These are phyloP conservation scores for Sceloporus tristichus DNA, from an alignment of 2,113 vertebrate species.

Conservation along the genomic window DNA sequence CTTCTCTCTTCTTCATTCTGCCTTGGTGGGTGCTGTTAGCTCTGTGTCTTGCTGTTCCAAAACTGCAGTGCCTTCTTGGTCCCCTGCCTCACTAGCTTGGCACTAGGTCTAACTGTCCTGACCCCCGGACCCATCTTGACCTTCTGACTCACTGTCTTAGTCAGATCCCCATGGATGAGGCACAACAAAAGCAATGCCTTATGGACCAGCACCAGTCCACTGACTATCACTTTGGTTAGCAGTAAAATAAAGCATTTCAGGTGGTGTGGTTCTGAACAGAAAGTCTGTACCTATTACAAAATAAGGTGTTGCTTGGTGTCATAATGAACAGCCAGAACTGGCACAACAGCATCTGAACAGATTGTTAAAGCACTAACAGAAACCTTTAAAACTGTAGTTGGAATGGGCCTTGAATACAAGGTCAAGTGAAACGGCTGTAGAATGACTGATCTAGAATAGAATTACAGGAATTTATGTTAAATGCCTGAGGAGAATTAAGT, in stretches of 20 bases:
- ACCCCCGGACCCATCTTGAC: no score
- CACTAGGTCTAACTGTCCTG: no score
- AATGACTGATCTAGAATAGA: not conserved
- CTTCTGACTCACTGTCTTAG: no score
- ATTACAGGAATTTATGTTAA: not conserved
- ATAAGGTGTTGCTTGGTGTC: not conserved
- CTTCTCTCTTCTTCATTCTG: no score
- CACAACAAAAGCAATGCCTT: no score
- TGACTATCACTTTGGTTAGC: no score
- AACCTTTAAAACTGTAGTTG: not conserved
- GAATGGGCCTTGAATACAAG: not conserved
- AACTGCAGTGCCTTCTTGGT: no score
- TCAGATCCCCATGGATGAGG: no score
- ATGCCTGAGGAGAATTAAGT: not conserved
- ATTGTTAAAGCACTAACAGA: not conserved
- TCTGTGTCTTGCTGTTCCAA: no score
- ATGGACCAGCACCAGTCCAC: not conserved
- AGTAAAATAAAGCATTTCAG: not conserved
- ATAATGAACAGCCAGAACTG: not conserved
- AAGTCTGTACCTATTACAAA: not conserved
- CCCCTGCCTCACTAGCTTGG: no score
- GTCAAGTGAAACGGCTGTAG: not conserved
- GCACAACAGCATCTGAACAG: not conserved
- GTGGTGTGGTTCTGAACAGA: not conserved
- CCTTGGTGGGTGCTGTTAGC: no score